Percentiles rank a stretch among this genome's conserved stretches.
phyloP scores from a whole-genome alignment of 1,140 invertebrate genomes.

The Pissodes strobi region DNA sequence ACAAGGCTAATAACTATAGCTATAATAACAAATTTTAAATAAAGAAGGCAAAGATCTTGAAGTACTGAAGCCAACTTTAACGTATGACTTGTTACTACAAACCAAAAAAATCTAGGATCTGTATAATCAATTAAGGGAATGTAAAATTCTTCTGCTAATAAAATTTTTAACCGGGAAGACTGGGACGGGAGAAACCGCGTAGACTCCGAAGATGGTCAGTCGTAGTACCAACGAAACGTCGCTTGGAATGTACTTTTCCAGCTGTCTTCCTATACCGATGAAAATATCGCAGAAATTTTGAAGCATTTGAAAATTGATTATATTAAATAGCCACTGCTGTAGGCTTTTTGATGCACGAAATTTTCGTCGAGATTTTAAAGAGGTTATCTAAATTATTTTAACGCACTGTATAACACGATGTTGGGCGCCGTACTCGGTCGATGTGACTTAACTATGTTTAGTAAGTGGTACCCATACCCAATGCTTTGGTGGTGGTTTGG shows the following conservation, averaged over 20 bases:
- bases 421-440: constrained; percentile 6
- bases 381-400: not conserved
- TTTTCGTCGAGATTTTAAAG: not conserved
- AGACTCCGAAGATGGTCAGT: constrained; percentile 23
- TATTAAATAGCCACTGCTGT: not conserved
- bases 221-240: constrained; percentile 11
- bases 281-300: constrained; percentile 8
- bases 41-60: constrained; percentile 28
- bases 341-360: not conserved
- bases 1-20: constrained; percentile 26
- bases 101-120: not conserved
- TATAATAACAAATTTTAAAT: constrained; percentile 29
- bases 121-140: too few relatives aligned
- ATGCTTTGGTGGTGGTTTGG: constrained; percentile 17
- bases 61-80: constrained; percentile 7
- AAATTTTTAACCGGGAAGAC: constrained; percentile 26
- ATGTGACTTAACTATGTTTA: constrained; percentile 29
- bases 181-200: constrained; percentile 29
- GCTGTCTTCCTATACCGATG: constrained; percentile 2
- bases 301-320: constrained; percentile 8
- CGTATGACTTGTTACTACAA: not conserved
- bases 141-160: constrained; percentile 11
- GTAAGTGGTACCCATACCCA: constrained; percentile 12
- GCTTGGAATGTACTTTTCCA: constrained; percentile 24
- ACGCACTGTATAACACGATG: not conserved